Base-by-base conservation (phyloP, 2,113 vertebrate species). In the Hippocampus abdominalis region DNA sequence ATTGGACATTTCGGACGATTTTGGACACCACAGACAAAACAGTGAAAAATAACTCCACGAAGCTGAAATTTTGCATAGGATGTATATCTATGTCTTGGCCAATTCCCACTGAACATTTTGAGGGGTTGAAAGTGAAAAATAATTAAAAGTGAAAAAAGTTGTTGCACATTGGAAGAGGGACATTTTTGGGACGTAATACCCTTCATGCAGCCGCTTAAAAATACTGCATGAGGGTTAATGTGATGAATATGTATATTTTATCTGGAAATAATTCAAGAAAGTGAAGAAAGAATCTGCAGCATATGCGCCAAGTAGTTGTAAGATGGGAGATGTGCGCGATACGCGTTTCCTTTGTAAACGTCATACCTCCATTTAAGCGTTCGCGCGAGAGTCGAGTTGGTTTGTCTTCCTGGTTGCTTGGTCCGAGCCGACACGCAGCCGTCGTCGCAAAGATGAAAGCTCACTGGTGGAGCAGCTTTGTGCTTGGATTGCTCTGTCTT, bases 401-500 rank as follows among this genome's bases (percentile, higher is more conserved):
- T 59, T 29, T 32, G 27, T 60, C 54, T 6, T n/a, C 29, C 65
- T 54, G 56, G 29, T 15, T 61, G 59, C 7, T 20, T 13, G 2
- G 15, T 32, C 18, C 27, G 36, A 60, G 16, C 23, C 13, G 46
- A n/a, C 13, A 21, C 68, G 75, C 61, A 72, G 65, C 46, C 23
- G 57, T 10, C 29, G 32, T 40, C 8, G 13, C 40, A 68, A 39
- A 66, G 72, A 90, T 90, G 85, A 66, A 64, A 32, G 73, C 51
- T 57, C 36, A 67, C 36, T 71, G 77, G 76, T 89, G 85, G 80
- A 74, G 72, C 67, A 74, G 72, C 67, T 81, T 57, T 27, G 32
- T 87, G 65, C 25, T 87, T 64, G 84, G 77, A 20, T 61, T 90
- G 44, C 51, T 89, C 60, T 87, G 73, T 70, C 74, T 75, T 68